Percentiles rank a stretch among this genome's conserved stretches.
phyloP scores from a whole-genome alignment of 2,113 vertebrate genomes.

The Uria lomvia region DNA sequence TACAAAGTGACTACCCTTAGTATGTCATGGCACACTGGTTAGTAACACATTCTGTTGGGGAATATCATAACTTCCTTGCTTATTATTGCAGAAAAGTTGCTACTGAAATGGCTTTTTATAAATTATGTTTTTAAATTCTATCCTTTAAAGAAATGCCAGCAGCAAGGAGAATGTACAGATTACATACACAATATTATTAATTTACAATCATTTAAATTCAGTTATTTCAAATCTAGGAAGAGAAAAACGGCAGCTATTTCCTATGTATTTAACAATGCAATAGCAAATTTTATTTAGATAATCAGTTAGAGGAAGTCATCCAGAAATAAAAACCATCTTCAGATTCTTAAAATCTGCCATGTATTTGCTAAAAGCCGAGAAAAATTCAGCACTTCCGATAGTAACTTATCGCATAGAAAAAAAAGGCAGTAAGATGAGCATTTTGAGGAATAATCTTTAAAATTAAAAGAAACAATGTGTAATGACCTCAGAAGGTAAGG shows the following conservation, averaged over 20 bases:
- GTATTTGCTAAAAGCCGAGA: not conserved
- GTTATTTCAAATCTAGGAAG: not conserved
- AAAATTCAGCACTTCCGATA: not conserved
- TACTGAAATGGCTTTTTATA: not conserved
- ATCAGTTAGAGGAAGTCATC: not conserved
- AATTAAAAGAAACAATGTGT: not conserved
- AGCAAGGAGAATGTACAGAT: not conserved
- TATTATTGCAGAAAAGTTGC: not conserved
- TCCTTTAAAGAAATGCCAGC: not conserved
- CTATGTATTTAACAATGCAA: not conserved
- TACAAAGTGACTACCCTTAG: not conserved
- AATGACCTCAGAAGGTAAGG: not conserved
- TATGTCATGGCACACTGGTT: not conserved
- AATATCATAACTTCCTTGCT: not conserved
- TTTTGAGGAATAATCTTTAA: not conserved
- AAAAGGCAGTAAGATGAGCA: not conserved
- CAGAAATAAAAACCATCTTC: not conserved
- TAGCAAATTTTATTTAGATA: not conserved
- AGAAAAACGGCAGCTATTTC: not conserved
- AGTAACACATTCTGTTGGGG: not conserved
- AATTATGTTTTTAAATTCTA: not conserved
- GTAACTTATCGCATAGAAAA: not conserved
- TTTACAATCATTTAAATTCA: not conserved
- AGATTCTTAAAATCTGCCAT: not conserved
- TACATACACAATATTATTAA: not conserved